Conservation (phyloP, 1,140 invertebrate species). For the Drosophila obscura region DNA sequence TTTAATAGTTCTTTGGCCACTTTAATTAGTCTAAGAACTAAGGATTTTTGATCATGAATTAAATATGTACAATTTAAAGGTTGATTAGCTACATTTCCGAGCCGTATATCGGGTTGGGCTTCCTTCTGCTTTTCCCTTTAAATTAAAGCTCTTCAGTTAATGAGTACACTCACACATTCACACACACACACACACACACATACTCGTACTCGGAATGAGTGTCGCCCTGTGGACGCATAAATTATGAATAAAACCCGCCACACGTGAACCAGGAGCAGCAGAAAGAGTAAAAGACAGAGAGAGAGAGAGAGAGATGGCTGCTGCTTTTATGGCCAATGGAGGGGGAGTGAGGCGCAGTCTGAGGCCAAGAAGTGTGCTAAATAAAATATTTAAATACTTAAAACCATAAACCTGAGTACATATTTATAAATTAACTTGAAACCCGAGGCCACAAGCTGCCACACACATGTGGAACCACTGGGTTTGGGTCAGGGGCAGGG, state of each 20-base stretch:
- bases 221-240: slow-evolving; percentile 68
- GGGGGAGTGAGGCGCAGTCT: slow-evolving; percentile 7
- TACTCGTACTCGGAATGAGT: slow-evolving; percentile 14
- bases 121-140: too few relatives aligned
- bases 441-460: background rate
- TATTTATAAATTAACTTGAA: slow-evolving; percentile 76
- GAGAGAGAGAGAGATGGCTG: background rate
- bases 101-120: too few relatives aligned
- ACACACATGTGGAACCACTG: slow-evolving; percentile 7
- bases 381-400: slow-evolving; percentile 80
- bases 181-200: slow-evolving; percentile 3
- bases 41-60: too few relatives aligned
- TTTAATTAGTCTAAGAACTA: too few relatives aligned
- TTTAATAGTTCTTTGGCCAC: too few relatives aligned
- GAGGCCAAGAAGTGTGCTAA: slow-evolving; percentile 73
- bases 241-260: slow-evolving; percentile 70
- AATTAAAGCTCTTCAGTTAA: slow-evolving; percentile 14
- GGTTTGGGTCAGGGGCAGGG: background rate
- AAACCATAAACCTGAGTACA: slow-evolving; percentile 71
- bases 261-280: slow-evolving; percentile 10
- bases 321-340: slow-evolving; percentile 23
- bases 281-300: background rate
- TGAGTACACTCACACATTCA: slow-evolving; percentile 28
- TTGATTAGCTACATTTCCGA: too few relatives aligned
- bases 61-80: too few relatives aligned